Percentiles rank a stretch among this genome's conserved stretches.
Conservation (phyloP, 2,888 invertebrate species). For the Tyria jacobaeae region DNA sequence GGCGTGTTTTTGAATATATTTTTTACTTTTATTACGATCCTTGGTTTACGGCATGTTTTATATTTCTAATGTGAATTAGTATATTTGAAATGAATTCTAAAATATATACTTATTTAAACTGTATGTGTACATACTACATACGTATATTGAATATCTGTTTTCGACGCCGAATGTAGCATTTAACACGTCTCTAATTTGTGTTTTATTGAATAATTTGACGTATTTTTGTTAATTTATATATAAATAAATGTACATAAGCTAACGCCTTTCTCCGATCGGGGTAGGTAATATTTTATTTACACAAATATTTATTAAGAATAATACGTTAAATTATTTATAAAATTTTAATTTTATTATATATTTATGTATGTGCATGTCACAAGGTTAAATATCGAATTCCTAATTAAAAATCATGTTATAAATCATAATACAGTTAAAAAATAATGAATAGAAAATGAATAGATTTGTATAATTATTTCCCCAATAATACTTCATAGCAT, state of each 20-base stretch:
- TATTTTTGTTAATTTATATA: background rate
- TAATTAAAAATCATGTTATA: background rate
- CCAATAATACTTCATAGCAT: background rate
- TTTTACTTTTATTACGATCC: background rate
- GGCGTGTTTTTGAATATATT: background rate
- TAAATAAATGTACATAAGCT: background rate
- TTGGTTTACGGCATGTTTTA: background rate
- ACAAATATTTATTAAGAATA: too few species aligned
- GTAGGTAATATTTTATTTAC: too few species aligned
- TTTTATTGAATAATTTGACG: background rate
- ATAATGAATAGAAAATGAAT: background rate
- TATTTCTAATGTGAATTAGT: background rate
- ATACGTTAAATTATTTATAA: too few species aligned
- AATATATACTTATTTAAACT: constrained; percentile 1
- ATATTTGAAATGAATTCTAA: background rate
- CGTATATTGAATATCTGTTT: background rate
- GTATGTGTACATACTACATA: background rate
- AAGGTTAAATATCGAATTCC: background rate
- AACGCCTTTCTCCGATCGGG: too few species aligned
- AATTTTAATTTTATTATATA: background rate
- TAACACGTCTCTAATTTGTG: background rate
- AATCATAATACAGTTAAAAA: background rate
- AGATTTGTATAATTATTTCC: background rate
- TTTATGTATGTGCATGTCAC: background rate
- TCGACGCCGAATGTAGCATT: background rate